Percentiles rank a stretch among this genome's conserved stretches.
These are phyloP conservation scores for Desmophyllum pertusum DNA, from an alignment of 92 coral and sea anemone genomes.

Conservation along the genomic window DNA sequence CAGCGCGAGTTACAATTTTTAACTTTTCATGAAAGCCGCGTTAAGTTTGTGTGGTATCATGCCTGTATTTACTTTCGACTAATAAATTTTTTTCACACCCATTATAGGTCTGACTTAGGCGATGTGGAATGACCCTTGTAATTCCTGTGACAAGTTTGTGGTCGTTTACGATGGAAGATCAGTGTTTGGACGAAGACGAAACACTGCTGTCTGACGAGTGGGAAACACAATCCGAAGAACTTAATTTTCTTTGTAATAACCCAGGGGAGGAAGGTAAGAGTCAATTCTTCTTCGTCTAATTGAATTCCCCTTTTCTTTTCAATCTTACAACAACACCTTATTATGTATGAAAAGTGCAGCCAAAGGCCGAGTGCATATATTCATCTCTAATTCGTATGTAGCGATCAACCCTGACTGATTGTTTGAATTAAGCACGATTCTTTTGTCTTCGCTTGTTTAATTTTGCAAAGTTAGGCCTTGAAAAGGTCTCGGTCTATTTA, in stretches of 20 bases:
- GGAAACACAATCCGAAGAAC: constrained; percentile 85
- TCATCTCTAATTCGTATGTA: constrained; percentile 50
- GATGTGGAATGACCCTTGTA: constrained; percentile 93
- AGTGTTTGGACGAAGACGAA: constrained; percentile 84
- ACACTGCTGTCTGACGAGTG: constrained; percentile 84
- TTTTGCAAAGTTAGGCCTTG: constrained; percentile 41
- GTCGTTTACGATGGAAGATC: constrained; percentile 85
- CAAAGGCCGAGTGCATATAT: constrained; percentile 34
- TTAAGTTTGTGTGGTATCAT: constrained; percentile 44
- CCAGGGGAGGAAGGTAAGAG: constrained; percentile 76
- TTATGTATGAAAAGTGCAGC: constrained; percentile 52
- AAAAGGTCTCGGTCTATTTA: constrained; percentile 52
- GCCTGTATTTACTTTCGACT: constrained; percentile 57
- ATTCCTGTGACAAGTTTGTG: constrained; percentile 71
- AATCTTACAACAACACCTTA: constrained; percentile 47
- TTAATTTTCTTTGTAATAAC: constrained; percentile 82
- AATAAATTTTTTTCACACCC: constrained; percentile 17
- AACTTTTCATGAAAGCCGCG: constrained; percentile 28
- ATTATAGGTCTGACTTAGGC: constrained; percentile 44
- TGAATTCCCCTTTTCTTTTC: constrained; percentile 53
- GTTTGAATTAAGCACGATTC: constrained; percentile 45
- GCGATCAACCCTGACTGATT: constrained; percentile 54
- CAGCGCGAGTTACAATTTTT: constrained; percentile 39
- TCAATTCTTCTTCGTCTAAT: constrained; percentile 37
- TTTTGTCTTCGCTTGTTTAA: constrained; percentile 52